Evolutionary conservation across 2,113 vertebrate genomes (phyloP).

Genomic region (Piprites chloris): DNA sequence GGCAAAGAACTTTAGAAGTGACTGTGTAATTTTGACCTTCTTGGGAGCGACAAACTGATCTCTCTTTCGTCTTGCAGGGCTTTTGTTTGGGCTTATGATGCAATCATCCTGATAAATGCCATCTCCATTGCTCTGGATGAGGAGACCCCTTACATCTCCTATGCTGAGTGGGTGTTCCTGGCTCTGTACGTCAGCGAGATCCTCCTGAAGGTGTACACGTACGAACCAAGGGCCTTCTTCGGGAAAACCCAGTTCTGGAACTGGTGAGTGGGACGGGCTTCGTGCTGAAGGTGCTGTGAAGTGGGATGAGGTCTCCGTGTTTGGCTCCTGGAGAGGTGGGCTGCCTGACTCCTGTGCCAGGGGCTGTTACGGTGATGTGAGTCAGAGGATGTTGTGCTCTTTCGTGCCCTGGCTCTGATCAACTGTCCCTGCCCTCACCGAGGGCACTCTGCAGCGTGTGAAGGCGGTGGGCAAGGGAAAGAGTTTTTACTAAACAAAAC

Average conservation of each 20-base stretch:
- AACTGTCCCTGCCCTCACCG: not conserved
- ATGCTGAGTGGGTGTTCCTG: constrained; percentile 88
- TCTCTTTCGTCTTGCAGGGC: constrained; percentile 44
- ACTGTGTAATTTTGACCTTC: not conserved
- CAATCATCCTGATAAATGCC: constrained; percentile 90
- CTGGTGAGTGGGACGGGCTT: constrained; percentile 75
- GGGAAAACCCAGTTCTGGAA: constrained; percentile 91
- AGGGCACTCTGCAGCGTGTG: not conserved
- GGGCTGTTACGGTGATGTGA: not conserved
- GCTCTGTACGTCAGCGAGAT: constrained; percentile 87
- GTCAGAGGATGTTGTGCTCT: not conserved
- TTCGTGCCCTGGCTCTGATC: not conserved
- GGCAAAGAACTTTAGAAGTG: not conserved
- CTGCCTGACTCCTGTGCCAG: not conserved
- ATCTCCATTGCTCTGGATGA: constrained; percentile 93
- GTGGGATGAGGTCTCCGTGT: not conserved
- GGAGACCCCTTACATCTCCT: constrained; percentile 78
- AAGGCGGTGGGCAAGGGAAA: not conserved
- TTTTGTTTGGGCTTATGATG: constrained; percentile 82
- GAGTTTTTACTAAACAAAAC: not conserved
- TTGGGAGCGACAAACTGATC: not conserved
- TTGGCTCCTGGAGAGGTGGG: not conserved
- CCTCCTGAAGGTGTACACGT: constrained; percentile 89
- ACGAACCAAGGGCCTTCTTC: constrained; percentile 84
- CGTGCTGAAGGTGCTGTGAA: not conserved